Evolutionary conservation across 2,797 vertebrate species (phyloP).

Genomic region (Hydrocynus forskahlii): DNA sequence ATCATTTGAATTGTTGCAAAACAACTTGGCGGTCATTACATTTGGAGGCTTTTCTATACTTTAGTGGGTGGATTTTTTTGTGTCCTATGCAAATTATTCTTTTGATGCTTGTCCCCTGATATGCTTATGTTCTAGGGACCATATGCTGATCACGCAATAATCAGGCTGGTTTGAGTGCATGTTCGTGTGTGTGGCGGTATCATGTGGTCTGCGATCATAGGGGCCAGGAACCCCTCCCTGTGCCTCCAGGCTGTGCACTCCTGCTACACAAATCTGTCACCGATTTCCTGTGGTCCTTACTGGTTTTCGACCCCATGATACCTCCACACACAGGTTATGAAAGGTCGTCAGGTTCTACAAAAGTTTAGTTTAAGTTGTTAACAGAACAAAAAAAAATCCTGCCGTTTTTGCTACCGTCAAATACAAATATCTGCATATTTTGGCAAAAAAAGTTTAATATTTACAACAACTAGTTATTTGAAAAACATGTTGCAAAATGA

Average conservation of each 20-base stretch:
- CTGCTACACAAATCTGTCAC: conserved; percentile 56
- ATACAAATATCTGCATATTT: not conserved
- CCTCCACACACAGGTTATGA: not conserved
- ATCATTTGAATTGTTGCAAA: conserved; percentile 11
- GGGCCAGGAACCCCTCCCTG: conserved; percentile 34
- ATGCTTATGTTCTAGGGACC: conserved; percentile 18
- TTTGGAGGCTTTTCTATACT: not conserved
- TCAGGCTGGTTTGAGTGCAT: conserved; percentile 20
- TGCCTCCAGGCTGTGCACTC: conserved; percentile 40
- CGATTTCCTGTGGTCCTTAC: conserved; percentile 35
- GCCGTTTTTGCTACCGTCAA: not conserved
- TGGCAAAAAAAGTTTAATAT: too few species aligned
- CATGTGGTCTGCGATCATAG: conserved; percentile 27
- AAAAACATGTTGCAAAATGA: too few species aligned
- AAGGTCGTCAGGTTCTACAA: not conserved
- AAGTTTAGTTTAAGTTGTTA: not conserved
- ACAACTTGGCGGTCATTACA: not conserved
- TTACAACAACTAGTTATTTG: too few species aligned
- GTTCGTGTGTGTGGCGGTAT: conserved; percentile 28
- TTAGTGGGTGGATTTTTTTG: not conserved
- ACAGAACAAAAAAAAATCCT: not conserved
- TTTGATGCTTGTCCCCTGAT: conserved; percentile 21
- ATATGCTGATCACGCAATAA: conserved; percentile 57
- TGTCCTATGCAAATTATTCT: not conserved
- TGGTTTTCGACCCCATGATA: conserved; percentile 26